Evolutionary conservation across 2,113 vertebrate species (phyloP).

Genomic region (Xiphophorus hellerii): DNA sequence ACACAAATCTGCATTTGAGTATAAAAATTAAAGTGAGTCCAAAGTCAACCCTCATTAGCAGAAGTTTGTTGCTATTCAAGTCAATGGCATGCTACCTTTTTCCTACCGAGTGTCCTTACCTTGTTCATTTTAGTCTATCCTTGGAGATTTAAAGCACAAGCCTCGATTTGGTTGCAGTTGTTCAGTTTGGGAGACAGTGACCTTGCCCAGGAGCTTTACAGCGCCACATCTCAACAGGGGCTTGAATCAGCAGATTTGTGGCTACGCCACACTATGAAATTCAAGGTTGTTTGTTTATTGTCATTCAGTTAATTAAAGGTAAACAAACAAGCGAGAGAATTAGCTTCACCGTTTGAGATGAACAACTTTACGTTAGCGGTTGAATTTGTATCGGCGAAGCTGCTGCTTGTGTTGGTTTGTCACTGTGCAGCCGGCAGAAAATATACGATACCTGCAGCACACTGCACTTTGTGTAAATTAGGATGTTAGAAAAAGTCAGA

Average conservation of each 20-base stretch:
- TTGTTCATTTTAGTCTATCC: conserved; percentile 28
- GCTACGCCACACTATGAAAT: conserved; percentile 8
- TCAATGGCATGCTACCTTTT: conserved; percentile 5
- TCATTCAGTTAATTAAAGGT: conserved; percentile 8
- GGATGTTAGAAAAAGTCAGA: conserved; percentile 22
- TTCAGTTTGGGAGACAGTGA: conserved; percentile 46
- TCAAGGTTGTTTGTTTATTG: conserved; percentile 38
- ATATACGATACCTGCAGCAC: not conserved
- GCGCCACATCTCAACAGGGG: conserved; percentile 13
- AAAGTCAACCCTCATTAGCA: conserved; percentile 26
- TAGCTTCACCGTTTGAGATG: not conserved
- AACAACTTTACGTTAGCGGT: not conserved
- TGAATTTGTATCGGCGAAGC: not conserved
- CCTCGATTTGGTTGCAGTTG: conserved; percentile 35
- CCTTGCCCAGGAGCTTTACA: conserved; percentile 53
- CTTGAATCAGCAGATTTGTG: conserved; percentile 54
- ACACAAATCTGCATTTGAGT: not conserved
- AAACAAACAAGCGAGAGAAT: not conserved
- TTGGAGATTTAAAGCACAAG: conserved; percentile 35
- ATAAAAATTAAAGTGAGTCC: conserved; percentile 29
- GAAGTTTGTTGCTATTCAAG: conserved; percentile 14
- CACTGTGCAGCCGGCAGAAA: conserved; percentile 1
- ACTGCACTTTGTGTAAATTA: conserved; percentile 21
- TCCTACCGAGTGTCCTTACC: conserved; percentile 40
- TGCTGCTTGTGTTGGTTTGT: not conserved